Base-by-base conservation (phyloP, 2,888 invertebrate species). In the Callinectes sapidus region DNA sequence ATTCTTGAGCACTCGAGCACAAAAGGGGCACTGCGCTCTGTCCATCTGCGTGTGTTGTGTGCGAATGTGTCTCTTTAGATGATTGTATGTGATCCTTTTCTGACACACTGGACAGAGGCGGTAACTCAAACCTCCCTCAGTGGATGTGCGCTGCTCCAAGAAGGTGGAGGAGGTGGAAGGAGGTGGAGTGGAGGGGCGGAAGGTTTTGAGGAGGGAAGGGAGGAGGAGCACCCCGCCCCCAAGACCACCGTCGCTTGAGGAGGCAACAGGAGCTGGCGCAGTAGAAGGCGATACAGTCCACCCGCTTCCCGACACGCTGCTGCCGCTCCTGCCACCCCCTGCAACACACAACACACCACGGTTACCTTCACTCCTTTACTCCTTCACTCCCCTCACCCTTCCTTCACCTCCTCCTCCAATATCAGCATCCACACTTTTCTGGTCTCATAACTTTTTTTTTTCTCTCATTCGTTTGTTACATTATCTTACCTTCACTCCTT, bases 41-140 rank as follows among this genome's bases (percentile, higher is more conserved):
- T 94, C 93, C 94, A 94, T 94, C 54, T 94, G 93, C 2, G 94
- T 94, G 77, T 94, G 94, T 61, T 94, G 94, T 3, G 94, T 94
- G 39, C 93, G 87, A 86, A 94, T 94, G 93, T 94, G 94, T 28
- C 94, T 85, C 81, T 94, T 94, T 35, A 94, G 92, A 87, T 94
- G 94, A 89, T 94, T 94, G 93, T 94, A 93, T 10, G 94, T 94
- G 77, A 94, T 94, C 54, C 93, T 91, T 71, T 94, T 94, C 61
- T 90, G 94, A 55, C 94, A 94, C 66, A 94, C 92, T 16, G 94
- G 94, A 87, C 94, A 94, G 66, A 92, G 89, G 16, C 93, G 92
- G 92, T 94, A 94, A 90, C 92, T 93, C 55, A 94, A 89, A 23
- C 93, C 94, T 32, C 94, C 91, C 87, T 94, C 94, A 28, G 93